These are phyloP conservation scores for Rhynchonema sp. DNA, from an alignment of 2,888 invertebrate genomes.

Conservation along the genomic window DNA sequence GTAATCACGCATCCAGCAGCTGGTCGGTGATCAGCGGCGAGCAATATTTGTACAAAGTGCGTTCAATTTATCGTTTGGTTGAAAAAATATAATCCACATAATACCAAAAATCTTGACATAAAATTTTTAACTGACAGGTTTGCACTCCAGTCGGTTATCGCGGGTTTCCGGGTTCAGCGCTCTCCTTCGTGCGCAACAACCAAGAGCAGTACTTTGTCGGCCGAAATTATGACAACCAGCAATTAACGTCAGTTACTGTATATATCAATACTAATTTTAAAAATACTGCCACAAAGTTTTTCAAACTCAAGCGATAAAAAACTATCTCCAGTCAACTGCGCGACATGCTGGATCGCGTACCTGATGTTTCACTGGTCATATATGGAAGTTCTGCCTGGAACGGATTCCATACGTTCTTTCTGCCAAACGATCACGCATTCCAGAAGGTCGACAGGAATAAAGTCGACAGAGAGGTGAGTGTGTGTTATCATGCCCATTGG, in stretches of 20 bases:
- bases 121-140: too few relatives aligned
- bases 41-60: constrained; percentile 21
- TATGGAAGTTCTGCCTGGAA: constrained; percentile 23
- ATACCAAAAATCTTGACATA: too few relatives aligned
- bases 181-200: constrained; percentile 21
- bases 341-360: constrained; percentile 22
- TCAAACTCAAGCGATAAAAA: too few relatives aligned
- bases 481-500: too few relatives aligned
- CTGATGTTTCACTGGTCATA: constrained; percentile 25
- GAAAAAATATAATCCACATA: too few relatives aligned
- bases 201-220: constrained; percentile 21
- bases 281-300: neutral
- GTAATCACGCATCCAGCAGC: constrained; percentile 24
- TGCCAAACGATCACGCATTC: constrained; percentile 26
- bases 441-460: constrained; percentile 23
- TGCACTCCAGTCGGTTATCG: constrained; percentile 27
- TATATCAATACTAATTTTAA: neutral
- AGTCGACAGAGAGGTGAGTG: constrained; percentile 21
- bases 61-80: too few relatives aligned
- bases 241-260: constrained; percentile 16
- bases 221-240: constrained; percentile 23
- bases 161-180: constrained; percentile 18
- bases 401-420: constrained; percentile 28
- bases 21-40: constrained; percentile 27
- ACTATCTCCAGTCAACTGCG: constrained; percentile 20